Base-by-base conservation (phyloP, 2,888 invertebrate species). In the Meganola albula region DNA sequence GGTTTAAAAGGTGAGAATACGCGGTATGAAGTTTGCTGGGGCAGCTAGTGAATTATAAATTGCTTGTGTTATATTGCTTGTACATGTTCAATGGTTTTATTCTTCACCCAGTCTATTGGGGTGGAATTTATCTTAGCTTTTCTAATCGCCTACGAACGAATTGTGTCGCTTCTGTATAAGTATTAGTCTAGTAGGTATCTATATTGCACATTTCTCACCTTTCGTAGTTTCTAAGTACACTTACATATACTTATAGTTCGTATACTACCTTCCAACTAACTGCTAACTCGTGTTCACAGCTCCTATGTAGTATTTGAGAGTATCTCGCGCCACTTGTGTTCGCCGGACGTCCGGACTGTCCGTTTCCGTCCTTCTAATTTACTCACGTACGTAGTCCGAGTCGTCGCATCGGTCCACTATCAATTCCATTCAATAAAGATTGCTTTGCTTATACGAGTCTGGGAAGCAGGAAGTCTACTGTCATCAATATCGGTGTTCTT, bases 341-440 rank as follows among this genome's bases (percentile, higher is more conserved):
- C 34, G 37, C 12, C 48, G 54, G 56, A 54, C 27, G 27, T 54
- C 56, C 54, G 56, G 44, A 27, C 37, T 32, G 37, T 40, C 32
- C 42, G 45, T 48, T 45, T 55, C 47, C 56, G 49, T 45, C 53
- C 49, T 36, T 37, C 41, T 55, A 55, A 55, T 54, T 52, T 52
- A 47, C 55, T 44, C 38, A 40, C 35, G 40, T 20, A 20, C n/a
- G 8, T 16, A n/a, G n/a, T 16, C n/a, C 20, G 8, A n/a, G 8
- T n/a, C n/a, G 8, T 7, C 8, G 4, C 20, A 20, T 7, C 20
- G 20, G n/a, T n/a, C 12, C 8, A 7, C 3, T 27, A 16, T 10
- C 10, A 16, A 18, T 27, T 9, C 16, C 18, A 18, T 18, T 21
- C 20, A 20, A 20, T 7, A 5, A 7, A 20, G 20, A 20, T 20